These are phyloP conservation scores for Copidosoma floridanum DNA, from an alignment of 1,140 invertebrate genomes.

Conservation along the genomic window DNA sequence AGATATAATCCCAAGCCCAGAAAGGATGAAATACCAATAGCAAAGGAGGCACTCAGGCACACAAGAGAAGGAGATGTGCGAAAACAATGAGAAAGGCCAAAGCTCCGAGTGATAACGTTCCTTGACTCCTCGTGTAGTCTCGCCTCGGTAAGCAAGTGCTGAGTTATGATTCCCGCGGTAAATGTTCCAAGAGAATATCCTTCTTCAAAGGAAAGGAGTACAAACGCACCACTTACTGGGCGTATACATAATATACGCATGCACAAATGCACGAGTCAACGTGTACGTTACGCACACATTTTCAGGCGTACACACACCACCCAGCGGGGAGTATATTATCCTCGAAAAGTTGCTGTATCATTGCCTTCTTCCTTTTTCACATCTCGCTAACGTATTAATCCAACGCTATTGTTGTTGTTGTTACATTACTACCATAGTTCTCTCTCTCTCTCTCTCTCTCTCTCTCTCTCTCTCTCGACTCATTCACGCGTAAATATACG, in stretches of 20 bases:
- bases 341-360: conserved; percentile 13
- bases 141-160: conserved; percentile 9
- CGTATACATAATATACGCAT: too few species aligned
- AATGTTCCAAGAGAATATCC: conserved; percentile 11
- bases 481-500: too few species aligned
- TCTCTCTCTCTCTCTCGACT: background rate
- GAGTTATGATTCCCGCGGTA: conserved; percentile 23
- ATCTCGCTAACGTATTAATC: conserved; percentile 17
- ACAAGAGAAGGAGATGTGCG: too few species aligned
- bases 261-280: too few species aligned
- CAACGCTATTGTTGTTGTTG: background rate
- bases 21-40: too few species aligned
- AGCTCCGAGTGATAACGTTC: conserved; percentile 11
- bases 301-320: background rate
- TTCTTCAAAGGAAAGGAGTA: background rate
- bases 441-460: background rate
- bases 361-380: background rate
- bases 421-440: background rate
- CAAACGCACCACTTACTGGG: conserved; percentile 1
- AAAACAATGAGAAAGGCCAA: too few species aligned
- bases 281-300: background rate
- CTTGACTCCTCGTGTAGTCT: conserved; percentile 13
- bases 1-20: too few species aligned
- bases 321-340: too few species aligned
- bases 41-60: too few species aligned